Conservation (phyloP, 2,888 invertebrate genomes). For the Himalopsyche tibetana region DNA sequence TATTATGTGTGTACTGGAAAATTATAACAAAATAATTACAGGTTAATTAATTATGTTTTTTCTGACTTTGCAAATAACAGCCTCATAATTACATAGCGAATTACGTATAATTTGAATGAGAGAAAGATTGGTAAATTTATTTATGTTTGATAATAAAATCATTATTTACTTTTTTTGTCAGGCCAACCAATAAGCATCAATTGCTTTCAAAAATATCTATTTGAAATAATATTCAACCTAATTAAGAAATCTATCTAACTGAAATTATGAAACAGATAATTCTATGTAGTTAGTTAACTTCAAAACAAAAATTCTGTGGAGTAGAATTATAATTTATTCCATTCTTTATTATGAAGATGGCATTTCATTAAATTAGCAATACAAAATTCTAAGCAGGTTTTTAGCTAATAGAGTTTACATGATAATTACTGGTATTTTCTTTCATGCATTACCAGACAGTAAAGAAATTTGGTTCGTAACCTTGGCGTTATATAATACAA, state of each 20-base stretch:
- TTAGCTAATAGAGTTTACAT: not conserved
- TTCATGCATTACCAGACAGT: conserved; percentile 1
- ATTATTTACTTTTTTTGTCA: too few relatives aligned
- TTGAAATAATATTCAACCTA: not conserved
- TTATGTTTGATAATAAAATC: not conserved
- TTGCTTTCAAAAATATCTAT: not conserved
- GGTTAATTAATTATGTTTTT: too few relatives aligned
- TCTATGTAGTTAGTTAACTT: not conserved
- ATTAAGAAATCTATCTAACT: not conserved
- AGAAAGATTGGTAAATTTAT: not conserved
- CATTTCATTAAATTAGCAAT: not conserved
- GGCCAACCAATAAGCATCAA: not conserved
- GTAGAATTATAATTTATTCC: not conserved
- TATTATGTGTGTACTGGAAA: too few relatives aligned
- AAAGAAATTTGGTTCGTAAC: conserved; percentile 18
- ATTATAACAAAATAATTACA: too few relatives aligned
- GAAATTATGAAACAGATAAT: not conserved
- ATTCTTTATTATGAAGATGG: too few relatives aligned
- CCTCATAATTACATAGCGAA: too few relatives aligned
- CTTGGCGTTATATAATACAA: not conserved
- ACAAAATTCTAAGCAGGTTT: conserved; percentile 11
- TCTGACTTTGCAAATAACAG: too few relatives aligned
- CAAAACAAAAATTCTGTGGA: not conserved
- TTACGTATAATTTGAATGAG: too few relatives aligned
- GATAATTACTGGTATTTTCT: not conserved